These are phyloP conservation scores for Macaca fascicularis DNA, from an alignment of 2,113 vertebrate genomes.

Conservation along the genomic window T2T-MFA8v1.1 NC_088384.1:94421501-94422000, in stretches of 20 bases:
- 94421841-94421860: background rate
- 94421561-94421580: background rate
- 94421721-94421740: background rate
- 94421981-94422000: background rate
- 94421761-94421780: accelerated
- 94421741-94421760: background rate
- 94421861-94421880: accelerated
- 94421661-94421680: background rate
- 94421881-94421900: accelerated
- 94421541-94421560: too few species aligned
- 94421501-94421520: background rate
- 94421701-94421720: background rate
- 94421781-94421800: background rate
- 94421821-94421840: background rate
- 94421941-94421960: background rate
- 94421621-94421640: background rate
- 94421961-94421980: background rate
- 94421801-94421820: background rate
- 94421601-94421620: background rate
- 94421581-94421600: background rate
- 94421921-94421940: background rate
- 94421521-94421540: background rate
- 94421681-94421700: background rate
- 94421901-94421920: background rate
- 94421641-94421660: background rate